Base-by-base conservation (phyloP, 2,113 vertebrate species). In the Anseranas semipalmata region DNA sequence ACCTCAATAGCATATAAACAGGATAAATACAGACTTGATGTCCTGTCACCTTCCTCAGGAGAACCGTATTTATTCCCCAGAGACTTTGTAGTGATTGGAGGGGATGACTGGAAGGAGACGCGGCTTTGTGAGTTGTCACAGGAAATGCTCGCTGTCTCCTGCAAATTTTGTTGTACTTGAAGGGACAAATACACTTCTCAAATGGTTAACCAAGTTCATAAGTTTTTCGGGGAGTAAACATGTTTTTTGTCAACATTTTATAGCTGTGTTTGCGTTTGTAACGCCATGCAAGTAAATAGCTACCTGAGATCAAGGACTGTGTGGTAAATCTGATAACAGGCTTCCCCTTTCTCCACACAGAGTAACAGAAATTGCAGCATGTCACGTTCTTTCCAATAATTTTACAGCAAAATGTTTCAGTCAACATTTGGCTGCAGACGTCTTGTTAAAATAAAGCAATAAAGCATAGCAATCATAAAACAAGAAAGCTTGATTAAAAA, bases 391-490 rank as follows among this genome's bases (percentile, higher is more conserved):
- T 87, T 70, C 39, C 59, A 87, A 87, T 83, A 78, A 76, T 87
- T 94, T 85, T 95, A 52, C 25, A 87, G 32, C 1, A 1, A 67
- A 62, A 30, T 24, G 3, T 89, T 90, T 91, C 67, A 80, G 75
- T 81, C 90, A 96, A 78, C 72, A 68, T 92, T 90, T 92, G 65
- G 56, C 65, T 87, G 65, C 37, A 85, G 50, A 93, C 3, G 0
- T 80, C 78, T 87, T 88, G 63, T 95, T 93, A 91, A 91, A 96
- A 89, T 79, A 93, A 93, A 92, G 35, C 77, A 89, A 87, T 93
- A 96, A 95, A 95, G 20, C 58, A 95, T 21, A 85, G 63, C 74
- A 96, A 96, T 93, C 90, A 81, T 74, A 85, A 78, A 95, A 65
- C 37, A 94, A 81, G 68, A 87, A 83, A 70, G 20, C 52, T 55